Conservation (phyloP, 37 sponge, comb jelly and placozoan genomes). For the Aphrocallistes beatrix region DNA sequence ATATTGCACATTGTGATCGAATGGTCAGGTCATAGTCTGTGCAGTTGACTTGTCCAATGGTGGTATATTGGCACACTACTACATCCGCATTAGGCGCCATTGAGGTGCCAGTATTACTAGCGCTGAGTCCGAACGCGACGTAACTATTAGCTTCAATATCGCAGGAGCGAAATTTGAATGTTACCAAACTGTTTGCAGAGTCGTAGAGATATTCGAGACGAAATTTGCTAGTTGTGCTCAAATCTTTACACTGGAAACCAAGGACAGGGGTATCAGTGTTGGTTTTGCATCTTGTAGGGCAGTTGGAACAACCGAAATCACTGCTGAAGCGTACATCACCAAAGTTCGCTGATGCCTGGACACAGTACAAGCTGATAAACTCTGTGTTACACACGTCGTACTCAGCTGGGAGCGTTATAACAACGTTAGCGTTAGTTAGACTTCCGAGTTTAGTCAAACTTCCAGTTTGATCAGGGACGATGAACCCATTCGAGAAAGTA, state of each 20-base stretch:
- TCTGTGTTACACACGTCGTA: neutral
- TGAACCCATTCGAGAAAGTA: neutral
- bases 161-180: neutral
- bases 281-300: neutral
- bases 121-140: neutral
- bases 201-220: neutral
- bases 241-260: neutral
- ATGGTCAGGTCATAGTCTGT: slow-evolving; percentile 5
- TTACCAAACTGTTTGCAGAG: neutral
- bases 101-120: neutral
- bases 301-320: neutral
- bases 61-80: neutral
- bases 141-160: neutral
- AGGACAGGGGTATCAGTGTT: neutral
- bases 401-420: neutral
- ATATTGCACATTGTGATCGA: neutral
- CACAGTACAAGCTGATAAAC: neutral
- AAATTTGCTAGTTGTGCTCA: neutral
- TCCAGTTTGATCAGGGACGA: neutral
- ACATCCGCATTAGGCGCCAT: neutral
- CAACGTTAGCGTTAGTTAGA: neutral
- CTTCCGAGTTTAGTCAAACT: neutral
- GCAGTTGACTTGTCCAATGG: neutral
- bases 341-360: neutral
- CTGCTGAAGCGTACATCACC: neutral